Conservation (phyloP, 2,113 vertebrate species). For the Crotalus viridis region DNA sequence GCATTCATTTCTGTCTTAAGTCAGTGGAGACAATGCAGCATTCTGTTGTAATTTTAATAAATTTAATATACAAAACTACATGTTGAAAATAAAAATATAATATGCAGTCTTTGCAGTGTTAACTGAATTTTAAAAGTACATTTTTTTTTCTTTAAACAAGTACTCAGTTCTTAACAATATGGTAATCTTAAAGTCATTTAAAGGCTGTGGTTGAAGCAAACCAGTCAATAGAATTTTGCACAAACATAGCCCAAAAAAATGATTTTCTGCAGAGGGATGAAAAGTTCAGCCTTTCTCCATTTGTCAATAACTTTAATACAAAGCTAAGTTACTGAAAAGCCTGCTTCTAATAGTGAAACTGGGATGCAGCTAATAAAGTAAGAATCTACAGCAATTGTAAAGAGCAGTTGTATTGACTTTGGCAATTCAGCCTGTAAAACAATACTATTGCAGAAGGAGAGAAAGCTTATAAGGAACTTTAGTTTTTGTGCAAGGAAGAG, state of each 20-base stretch:
- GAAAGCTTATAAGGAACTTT: neutral
- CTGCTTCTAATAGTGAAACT: slow-evolving; percentile 50
- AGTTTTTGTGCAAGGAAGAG: slow-evolving; percentile 1
- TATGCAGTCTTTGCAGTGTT: slow-evolving; percentile 69
- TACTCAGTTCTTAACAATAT: slow-evolving; percentile 70
- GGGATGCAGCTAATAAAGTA: slow-evolving; percentile 40
- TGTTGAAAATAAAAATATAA: slow-evolving; percentile 75
- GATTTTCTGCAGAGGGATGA: slow-evolving; percentile 52
- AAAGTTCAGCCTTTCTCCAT: slow-evolving; percentile 50
- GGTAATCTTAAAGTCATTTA: slow-evolving; percentile 68
- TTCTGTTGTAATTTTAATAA: slow-evolving; percentile 65
- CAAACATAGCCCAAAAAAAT: slow-evolving; percentile 60
- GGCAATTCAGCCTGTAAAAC: neutral
- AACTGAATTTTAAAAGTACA: slow-evolving; percentile 74
- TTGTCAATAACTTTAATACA: slow-evolving; percentile 39
- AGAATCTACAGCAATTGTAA: neutral
- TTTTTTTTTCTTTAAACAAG: slow-evolving; percentile 64
- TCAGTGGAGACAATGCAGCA: slow-evolving; percentile 63
- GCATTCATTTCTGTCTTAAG: slow-evolving; percentile 55
- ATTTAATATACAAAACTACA: slow-evolving; percentile 75
- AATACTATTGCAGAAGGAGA: neutral
- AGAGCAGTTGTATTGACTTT: slow-evolving; percentile 23
- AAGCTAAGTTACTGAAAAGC: slow-evolving; percentile 41
- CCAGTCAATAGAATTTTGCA: slow-evolving; percentile 65
- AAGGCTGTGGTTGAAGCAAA: slow-evolving; percentile 71